Evolutionary conservation across 2,888 invertebrate species (phyloP), one percentile per base, ranked within the genome.

Genomic region (Apodemia hepburni): DNA sequence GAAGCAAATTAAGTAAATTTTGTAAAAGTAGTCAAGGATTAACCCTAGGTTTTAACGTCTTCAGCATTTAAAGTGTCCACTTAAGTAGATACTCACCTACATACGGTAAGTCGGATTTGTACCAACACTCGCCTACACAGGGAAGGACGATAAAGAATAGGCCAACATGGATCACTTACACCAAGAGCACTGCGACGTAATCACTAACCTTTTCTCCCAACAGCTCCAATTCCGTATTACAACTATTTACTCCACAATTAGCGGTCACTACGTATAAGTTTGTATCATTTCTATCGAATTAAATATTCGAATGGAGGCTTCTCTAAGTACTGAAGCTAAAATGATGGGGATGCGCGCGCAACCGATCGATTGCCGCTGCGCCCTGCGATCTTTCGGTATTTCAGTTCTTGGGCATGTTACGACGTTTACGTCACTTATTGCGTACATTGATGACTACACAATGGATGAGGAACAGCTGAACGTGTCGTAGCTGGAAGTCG

Each of bases 351-450:
- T 89, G 90, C 90, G 90, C 90, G 90, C 90, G 90, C 89, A 87
- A 11, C 51, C 84, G 84, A 90, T 90, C 90, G 90, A 90, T 90
- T 75, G 78, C 70, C 79, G 84, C 82, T 87, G 90, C 89, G 79
- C 78, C 87, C 67, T 66, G 68, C 83, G 81, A 78, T 80, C 81
- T 79, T 77, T 78, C 74, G 74, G 75, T 76, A 77, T 75, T 77
- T 74, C 65, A 75, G 79, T 79, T 80, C 79, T 81, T 79, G 76
- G 79, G 79, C 75, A 79, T 82, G 78, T 77, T 78, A 75, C 80
- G 80, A 81, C 79, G 82, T 89, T 87, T 88, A 88, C 89, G 88
- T 89, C 89, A 89, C 82, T 78, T 79, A 78, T 81, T 87, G 88
- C 89, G 88, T 88, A 89, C 88, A 87, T 86, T 84, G 85, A 84